Base-by-base conservation (phyloP, 2,888 invertebrate species). In the Pseudococcus longispinus region DNA sequence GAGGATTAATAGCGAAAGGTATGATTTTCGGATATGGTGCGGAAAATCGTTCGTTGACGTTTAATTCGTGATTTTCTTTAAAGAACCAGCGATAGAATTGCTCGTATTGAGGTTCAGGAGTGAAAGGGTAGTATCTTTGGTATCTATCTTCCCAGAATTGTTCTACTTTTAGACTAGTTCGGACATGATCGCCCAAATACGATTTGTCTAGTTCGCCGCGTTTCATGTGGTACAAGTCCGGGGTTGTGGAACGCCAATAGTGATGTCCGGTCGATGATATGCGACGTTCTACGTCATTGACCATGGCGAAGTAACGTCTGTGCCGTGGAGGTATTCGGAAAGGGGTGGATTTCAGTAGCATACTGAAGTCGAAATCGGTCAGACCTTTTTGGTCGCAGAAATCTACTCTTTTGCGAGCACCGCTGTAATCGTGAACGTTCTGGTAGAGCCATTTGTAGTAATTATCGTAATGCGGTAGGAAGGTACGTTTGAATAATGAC, bases 11-110 rank as follows among this genome's bases (percentile, higher is more conserved):
- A 5, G 32, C 32, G 11, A 80, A 42, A 11, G 77, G 77, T n/a
- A 80, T 80, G 20, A 80, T 42, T 42, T 80, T 80, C 4, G 77
- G 77, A 42, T 20, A 37, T 0, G 77, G 77, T 11, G 11, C 42
- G 6, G n/a, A 9, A 11, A 80, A 20, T 11, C 77, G 37, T 9
- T 80, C 77, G 23, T n/a, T n/a, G 2, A 80, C n/a, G 13, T 80
- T 80, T 9, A 80, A 42, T 42, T 80, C 37, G 20, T 80, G 77
- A 20, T 80, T 80, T 42, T 80, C 77, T 42, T 80, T 80, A 6
- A 80, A 80, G 42, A 80, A 80, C 77, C 77, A 80, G 20, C 77
- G 37, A 80, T 80, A 80, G 77, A 80, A 80, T 80, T 80, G 77
- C 11, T 80, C 77, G 42, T 80, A 80, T 42, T 80, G 37, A 0